phyloP scores from a whole-genome alignment of 2,888 invertebrate species.

The Hypselothyrea guttata region DNA sequence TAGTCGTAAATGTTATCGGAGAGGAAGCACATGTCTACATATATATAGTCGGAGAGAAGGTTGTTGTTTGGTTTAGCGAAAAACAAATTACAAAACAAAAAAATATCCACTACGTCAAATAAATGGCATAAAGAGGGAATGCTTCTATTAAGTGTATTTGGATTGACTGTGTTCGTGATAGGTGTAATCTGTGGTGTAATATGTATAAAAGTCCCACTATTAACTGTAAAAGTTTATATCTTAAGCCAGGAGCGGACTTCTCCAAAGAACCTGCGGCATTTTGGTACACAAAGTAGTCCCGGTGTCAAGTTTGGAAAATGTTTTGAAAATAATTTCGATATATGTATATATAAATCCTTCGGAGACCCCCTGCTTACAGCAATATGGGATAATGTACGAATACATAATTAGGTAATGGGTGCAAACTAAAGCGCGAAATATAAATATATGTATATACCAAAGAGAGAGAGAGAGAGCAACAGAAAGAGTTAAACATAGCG shows the following conservation, averaged over 20 bases:
- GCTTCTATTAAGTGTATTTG: slow-evolving; percentile 4
- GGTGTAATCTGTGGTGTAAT: slow-evolving; percentile 14
- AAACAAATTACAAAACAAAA: slow-evolving; percentile 32
- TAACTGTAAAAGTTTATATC: slow-evolving; percentile 12
- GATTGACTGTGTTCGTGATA: slow-evolving; percentile 15
- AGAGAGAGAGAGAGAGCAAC: slow-evolving; percentile 46
- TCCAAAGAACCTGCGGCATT: slow-evolving; percentile 50
- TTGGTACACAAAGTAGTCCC: slow-evolving; percentile 50
- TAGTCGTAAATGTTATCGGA: slow-evolving; percentile 96
- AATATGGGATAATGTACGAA: slow-evolving; percentile 54
- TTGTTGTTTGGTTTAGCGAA: slow-evolving; percentile 63
- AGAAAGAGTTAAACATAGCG: slow-evolving; percentile 52
- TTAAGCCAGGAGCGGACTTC: slow-evolving; percentile 80
- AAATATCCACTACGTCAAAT: slow-evolving; percentile 17
- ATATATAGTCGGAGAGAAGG: slow-evolving; percentile 78
- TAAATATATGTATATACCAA: slow-evolving; percentile 33
- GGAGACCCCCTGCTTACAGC: slow-evolving; percentile 80
- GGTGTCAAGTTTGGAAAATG: slow-evolving; percentile 54
- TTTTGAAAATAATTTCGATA: slow-evolving; percentile 22
- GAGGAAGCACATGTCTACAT: slow-evolving; percentile 90
- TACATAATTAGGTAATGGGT: slow-evolving; percentile 46
- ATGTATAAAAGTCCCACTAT: slow-evolving; percentile 1
- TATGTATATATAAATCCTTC: slow-evolving; percentile 55
- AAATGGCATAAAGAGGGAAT: slow-evolving; percentile 10
- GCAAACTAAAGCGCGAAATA: slow-evolving; percentile 63